These are phyloP conservation scores for Dasypolia templi DNA, from an alignment of 2,888 invertebrate genomes.

Conservation along the genomic window DNA sequence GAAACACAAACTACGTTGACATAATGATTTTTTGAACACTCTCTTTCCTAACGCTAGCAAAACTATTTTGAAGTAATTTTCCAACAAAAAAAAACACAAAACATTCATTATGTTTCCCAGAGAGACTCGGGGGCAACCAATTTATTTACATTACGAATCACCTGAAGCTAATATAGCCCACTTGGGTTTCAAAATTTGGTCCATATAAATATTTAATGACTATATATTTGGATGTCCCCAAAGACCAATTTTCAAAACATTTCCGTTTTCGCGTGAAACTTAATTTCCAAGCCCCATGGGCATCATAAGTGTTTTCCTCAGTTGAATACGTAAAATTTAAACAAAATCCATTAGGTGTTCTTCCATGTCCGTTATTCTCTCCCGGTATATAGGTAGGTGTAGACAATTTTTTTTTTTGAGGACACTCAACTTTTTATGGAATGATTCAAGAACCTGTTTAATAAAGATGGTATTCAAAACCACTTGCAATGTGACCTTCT, in stretches of 20 bases:
- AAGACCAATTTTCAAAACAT: conserved; percentile 56
- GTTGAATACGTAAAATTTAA: conserved; percentile 55
- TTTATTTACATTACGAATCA: background rate
- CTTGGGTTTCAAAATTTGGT: conserved; percentile 9
- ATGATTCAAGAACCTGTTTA: background rate
- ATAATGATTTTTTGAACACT: background rate
- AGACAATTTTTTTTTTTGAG: background rate
- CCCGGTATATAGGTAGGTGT: background rate
- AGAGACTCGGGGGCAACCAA: background rate
- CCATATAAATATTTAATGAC: conserved; percentile 26
- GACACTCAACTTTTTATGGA: background rate
- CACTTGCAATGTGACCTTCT: background rate
- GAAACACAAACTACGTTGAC: background rate
- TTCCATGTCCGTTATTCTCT: conserved; percentile 30
- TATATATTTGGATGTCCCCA: conserved; percentile 32
- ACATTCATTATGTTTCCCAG: background rate
- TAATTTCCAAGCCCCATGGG: conserved; percentile 59
- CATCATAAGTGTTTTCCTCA: conserved; percentile 51
- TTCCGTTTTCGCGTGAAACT: conserved; percentile 55
- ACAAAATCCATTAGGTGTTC: conserved; percentile 55
- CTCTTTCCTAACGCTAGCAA: background rate
- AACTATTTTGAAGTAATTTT: background rate
- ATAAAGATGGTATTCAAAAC: background rate
- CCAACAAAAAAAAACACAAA: background rate
- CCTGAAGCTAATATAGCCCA: background rate